Evolutionary conservation across 1,140 invertebrate genomes (phyloP).

Genomic region (Gryllus bimaculatus): DNA sequence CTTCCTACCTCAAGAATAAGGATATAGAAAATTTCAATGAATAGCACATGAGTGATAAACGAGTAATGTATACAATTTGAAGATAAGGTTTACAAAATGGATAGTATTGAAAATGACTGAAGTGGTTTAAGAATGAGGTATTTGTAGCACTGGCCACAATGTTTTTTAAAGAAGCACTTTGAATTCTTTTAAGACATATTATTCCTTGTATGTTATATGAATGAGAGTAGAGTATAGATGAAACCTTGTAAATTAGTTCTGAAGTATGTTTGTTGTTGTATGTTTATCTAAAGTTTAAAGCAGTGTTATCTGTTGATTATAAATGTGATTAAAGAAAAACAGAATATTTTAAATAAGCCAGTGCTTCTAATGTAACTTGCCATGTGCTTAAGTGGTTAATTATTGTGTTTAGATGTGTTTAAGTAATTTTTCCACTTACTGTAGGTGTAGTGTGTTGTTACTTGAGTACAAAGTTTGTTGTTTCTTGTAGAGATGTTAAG

Average conservation of each 20-base stretch:
- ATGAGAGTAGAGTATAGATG: background rate
- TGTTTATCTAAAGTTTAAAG: constrained; percentile 6
- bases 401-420: constrained; percentile 1
- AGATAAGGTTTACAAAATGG: background rate
- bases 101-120: background rate
- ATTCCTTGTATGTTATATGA: background rate
- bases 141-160: background rate
- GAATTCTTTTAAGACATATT: background rate
- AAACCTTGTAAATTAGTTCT: background rate
- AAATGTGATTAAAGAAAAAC: background rate
- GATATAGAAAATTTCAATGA: background rate
- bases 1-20: background rate
- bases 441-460: background rate
- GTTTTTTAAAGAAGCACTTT: background rate
- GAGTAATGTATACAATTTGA: background rate
- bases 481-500: background rate
- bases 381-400: background rate
- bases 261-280: constrained; percentile 1
- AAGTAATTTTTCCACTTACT: background rate
- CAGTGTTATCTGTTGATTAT: background rate
- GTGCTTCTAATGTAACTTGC: constrained; percentile 4
- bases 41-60: background rate
- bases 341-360: background rate
- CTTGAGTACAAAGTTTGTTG: constrained; percentile 4
- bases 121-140: background rate